Percentiles rank a stretch among this genome's conserved stretches.
Evolutionary conservation across 2,113 vertebrate species (phyloP).

Genomic region (Pomatorhinus ruficollis): DNA sequence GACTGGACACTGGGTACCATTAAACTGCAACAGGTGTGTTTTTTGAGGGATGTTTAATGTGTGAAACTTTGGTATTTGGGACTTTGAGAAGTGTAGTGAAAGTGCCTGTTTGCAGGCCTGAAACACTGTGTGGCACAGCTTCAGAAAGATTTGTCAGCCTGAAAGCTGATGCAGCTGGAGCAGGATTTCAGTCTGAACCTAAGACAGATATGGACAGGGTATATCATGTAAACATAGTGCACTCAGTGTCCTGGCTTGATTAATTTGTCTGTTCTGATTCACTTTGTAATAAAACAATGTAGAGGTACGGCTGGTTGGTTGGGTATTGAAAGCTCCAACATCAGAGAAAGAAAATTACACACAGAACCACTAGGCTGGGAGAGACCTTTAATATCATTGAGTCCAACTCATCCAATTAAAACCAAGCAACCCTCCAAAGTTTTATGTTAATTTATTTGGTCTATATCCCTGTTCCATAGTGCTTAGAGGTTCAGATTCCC

Average conservation of each 20-base stretch:
- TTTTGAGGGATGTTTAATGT: neutral
- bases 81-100: neutral
- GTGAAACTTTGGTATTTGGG: neutral
- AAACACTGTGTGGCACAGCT: neutral
- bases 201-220: neutral
- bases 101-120: neutral
- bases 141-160: neutral
- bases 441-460: neutral
- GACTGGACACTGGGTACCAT: neutral
- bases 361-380: neutral
- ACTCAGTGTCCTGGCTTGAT: neutral
- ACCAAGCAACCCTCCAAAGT: rapidly evolving
- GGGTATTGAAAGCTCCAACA: neutral
- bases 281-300: neutral
- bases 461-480: neutral
- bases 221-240: neutral
- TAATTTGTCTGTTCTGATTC: neutral
- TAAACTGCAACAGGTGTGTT: neutral
- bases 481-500: neutral
- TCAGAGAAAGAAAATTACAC: neutral
- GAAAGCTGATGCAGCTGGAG: constrained; percentile 25
- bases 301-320: neutral
- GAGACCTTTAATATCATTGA: neutral
- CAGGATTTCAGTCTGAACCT: neutral
- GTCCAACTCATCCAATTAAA: neutral